Evolutionary conservation across 1,140 invertebrate genomes (phyloP).

Genomic region (Pseudoatta argentina): DNA sequence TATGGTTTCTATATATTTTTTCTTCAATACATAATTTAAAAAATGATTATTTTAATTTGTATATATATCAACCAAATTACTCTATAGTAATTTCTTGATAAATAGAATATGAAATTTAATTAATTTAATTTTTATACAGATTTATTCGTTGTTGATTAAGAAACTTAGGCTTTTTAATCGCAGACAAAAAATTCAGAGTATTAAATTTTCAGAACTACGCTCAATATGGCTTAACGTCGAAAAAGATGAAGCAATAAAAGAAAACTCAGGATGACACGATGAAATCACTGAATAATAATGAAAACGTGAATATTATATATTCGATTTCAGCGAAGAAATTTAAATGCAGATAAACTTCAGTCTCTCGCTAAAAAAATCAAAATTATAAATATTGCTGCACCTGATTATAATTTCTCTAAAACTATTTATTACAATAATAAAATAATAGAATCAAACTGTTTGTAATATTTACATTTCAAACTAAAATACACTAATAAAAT

Average conservation of each 20-base stretch:
- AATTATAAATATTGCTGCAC: too few relatives aligned
- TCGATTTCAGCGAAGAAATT: background rate
- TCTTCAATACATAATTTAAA: background rate
- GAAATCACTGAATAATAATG: background rate
- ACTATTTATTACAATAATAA: constrained; percentile 21
- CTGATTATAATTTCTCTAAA: background rate
- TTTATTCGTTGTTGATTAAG: background rate
- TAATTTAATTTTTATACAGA: background rate
- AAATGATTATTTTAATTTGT: background rate
- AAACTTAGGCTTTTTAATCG: background rate
- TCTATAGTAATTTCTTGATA: background rate
- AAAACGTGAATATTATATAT: background rate
- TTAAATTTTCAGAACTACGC: background rate
- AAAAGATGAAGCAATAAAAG: background rate
- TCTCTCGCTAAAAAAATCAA: too few relatives aligned
- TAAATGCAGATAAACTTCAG: background rate
- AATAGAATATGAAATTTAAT: background rate
- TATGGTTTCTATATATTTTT: background rate
- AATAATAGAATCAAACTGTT: background rate
- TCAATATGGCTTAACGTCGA: background rate
- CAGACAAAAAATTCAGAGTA: background rate
- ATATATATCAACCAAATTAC: background rate
- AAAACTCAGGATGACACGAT: background rate
- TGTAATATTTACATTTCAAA: background rate
- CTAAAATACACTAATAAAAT: background rate